Evolutionary conservation across 2,888 invertebrate genomes (phyloP).

Genomic region (Eupithecia abbreviata): DNA sequence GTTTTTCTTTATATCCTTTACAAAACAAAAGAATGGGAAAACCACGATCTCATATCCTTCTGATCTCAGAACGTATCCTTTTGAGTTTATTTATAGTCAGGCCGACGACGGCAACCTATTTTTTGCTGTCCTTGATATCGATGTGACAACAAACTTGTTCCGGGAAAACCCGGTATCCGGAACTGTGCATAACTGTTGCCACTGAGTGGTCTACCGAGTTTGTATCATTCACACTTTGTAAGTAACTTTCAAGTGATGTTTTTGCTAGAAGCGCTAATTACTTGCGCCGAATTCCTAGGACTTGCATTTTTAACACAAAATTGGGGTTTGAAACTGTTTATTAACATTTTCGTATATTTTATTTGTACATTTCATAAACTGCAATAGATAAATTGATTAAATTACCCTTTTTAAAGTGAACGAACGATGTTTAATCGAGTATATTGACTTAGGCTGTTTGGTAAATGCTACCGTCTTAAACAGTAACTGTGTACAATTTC

Average conservation of each 20-base stretch:
- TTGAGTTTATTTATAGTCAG: conserved; percentile 14
- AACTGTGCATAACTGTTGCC: conserved; percentile 38
- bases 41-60: conserved; percentile 15
- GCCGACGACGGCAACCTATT: conserved; percentile 13
- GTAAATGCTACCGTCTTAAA: conserved; percentile 21
- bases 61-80: conserved; percentile 9
- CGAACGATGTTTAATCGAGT: background rate
- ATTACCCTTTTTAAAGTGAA: background rate
- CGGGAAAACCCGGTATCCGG: conserved; percentile 41
- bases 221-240: conserved; percentile 38
- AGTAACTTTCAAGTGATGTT: conserved; percentile 39
- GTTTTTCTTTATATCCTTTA: background rate
- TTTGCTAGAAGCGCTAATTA: conserved; percentile 38
- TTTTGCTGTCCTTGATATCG: conserved; percentile 36
- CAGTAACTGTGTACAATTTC: conserved; percentile 3
- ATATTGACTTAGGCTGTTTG: conserved; percentile 35
- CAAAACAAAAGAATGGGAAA: conserved; percentile 18
- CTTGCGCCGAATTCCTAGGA: conserved; percentile 4
- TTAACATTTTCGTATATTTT: background rate
- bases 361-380: background rate
- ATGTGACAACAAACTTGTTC: conserved; percentile 29
- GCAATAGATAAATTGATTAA: background rate
- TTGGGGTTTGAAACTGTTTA: background rate
- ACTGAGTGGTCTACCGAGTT: conserved; percentile 29
- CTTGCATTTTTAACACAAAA: background rate